A percentile compares a stretch with the other conserved stretches of the same genome.
phyloP scores from a whole-genome alignment of 2,113 vertebrate genomes.

The Arothron firmamentum region DNA sequence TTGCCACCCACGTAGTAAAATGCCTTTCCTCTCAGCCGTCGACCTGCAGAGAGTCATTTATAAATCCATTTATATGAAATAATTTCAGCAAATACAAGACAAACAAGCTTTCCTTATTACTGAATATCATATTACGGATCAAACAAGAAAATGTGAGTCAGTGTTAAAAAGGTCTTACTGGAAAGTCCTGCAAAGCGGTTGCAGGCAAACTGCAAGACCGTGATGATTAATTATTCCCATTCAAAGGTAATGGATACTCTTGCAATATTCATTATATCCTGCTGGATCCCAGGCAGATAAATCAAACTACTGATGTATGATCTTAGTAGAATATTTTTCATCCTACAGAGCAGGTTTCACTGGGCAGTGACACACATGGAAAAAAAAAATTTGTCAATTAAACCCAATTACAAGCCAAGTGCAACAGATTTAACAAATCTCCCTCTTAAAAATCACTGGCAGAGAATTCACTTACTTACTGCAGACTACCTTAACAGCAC shows the following conservation, averaged over 20 bases:
- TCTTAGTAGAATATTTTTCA: constrained; percentile 41
- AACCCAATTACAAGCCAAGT: constrained; percentile 50
- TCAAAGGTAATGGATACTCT: constrained; percentile 48
- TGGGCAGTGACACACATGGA: constrained; percentile 43
- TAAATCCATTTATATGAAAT: background rate
- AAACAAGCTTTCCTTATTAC: background rate
- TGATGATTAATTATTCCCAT: constrained; percentile 53
- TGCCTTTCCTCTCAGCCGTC: constrained; percentile 88
- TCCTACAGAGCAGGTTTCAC: background rate
- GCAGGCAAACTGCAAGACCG: constrained; percentile 20
- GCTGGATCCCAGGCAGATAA: constrained; percentile 44
- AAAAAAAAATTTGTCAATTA: constrained; percentile 35
- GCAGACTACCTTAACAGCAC: too few relatives aligned
- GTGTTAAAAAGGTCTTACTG: background rate
- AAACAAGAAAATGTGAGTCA: constrained; percentile 15
- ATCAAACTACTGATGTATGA: constrained; percentile 41
- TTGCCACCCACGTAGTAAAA: constrained; percentile 96
- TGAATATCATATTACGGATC: background rate
- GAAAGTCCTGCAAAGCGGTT: constrained; percentile 34
- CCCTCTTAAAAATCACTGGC: too few relatives aligned
- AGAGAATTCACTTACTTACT: too few relatives aligned
- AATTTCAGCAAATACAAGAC: background rate
- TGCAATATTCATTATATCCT: constrained; percentile 59
- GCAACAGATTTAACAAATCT: constrained; percentile 40
- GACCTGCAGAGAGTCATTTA: constrained; percentile 57